A percentile compares a stretch with the other conserved stretches of the same genome.
These are phyloP conservation scores for Prenolepis imparis DNA, from an alignment of 2,888 invertebrate genomes.

Conservation along the genomic window DNA sequence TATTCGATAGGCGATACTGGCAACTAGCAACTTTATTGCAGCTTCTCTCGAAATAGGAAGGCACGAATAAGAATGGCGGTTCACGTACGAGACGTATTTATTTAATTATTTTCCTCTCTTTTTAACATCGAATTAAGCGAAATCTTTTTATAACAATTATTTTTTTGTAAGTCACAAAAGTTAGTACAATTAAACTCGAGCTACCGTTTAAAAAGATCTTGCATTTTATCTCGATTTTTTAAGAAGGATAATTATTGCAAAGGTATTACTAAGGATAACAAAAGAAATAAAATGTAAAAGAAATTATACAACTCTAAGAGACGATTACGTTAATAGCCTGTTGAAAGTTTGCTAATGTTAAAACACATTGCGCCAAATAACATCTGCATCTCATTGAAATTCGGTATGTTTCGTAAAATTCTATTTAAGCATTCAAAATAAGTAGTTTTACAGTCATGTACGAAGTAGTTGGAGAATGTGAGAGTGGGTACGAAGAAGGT, in stretches of 20 bases:
- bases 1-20: conserved; percentile 25
- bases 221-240: conserved; percentile 5
- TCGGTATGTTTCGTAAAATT: conserved; percentile 20
- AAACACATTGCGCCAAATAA: background rate
- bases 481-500: conserved; percentile 6
- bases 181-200: background rate
- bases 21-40: conserved; percentile 38
- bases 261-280: background rate
- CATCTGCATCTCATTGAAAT: background rate
- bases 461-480: background rate
- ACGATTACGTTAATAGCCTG: background rate
- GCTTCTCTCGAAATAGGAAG: conserved; percentile 10
- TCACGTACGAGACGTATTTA: background rate
- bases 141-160: background rate
- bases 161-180: background rate
- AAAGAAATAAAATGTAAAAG: background rate
- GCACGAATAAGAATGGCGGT: conserved; percentile 7
- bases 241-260: background rate
- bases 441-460: background rate
- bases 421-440: background rate
- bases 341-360: background rate
- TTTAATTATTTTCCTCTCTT: background rate
- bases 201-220: background rate
- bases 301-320: background rate
- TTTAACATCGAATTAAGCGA: background rate